Evolutionary conservation across 1,140 invertebrate species (phyloP).

Genomic region (Stratiolaelaps scimitus): DNA sequence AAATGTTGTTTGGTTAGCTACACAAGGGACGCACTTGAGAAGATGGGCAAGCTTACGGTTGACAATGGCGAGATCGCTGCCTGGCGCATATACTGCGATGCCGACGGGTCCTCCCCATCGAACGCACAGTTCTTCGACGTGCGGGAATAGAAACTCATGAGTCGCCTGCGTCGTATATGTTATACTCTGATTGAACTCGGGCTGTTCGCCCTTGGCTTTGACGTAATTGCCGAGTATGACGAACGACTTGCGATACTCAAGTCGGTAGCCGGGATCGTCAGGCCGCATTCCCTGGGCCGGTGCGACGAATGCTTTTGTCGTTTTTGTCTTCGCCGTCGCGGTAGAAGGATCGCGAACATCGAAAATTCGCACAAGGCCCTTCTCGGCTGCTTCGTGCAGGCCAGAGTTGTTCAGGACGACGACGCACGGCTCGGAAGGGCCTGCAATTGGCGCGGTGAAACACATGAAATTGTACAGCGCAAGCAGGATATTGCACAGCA

Average conservation of each 20-base stretch:
- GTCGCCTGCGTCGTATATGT: conserved; percentile 78
- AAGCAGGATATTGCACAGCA: conserved; percentile 36
- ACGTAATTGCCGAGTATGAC: conserved; percentile 46
- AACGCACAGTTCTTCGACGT: conserved; percentile 65
- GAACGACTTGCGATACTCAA: conserved; percentile 71
- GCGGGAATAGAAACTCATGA: conserved; percentile 77
- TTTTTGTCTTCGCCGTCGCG: conserved; percentile 15
- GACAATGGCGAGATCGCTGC: conserved; percentile 51
- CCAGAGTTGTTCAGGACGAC: conserved; percentile 32
- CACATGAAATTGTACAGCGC: conserved; percentile 36
- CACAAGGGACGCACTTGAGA: conserved; percentile 41
- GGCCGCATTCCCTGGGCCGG: conserved; percentile 31
- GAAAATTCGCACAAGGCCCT: neutral
- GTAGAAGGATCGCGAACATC: conserved; percentile 3
- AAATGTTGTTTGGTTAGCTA: conserved; percentile 35
- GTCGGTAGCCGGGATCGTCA: conserved; percentile 27
- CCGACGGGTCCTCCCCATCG: conserved; percentile 58
- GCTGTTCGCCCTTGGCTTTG: conserved; percentile 31
- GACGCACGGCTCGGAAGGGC: conserved; percentile 32
- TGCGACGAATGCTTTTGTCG: conserved; percentile 25
- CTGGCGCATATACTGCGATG: conserved; percentile 60
- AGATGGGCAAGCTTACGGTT: conserved; percentile 51
- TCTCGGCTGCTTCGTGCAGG: conserved; percentile 22
- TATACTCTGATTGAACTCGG: conserved; percentile 62
- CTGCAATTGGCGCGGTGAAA: conserved; percentile 30